Base-by-base conservation (phyloP, 2,888 invertebrate species). In the Melanargia galathea region DNA sequence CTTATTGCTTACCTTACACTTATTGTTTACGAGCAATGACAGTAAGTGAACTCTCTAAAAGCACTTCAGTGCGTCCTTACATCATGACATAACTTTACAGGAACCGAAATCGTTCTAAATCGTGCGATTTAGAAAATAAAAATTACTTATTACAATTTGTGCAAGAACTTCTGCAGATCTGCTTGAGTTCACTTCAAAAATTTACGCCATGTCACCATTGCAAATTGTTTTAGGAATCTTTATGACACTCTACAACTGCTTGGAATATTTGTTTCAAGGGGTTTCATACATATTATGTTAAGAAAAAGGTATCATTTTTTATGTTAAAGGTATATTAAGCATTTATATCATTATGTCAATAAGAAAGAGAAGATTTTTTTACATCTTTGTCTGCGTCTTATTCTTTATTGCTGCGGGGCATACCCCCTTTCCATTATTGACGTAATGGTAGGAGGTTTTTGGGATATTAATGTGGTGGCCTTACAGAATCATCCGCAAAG, bases 41-140 rank as follows among this genome's bases (percentile, higher is more conserved):
- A 46, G 38, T 18, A 38, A 52, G 75, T 74, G 72, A 70, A 67
- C 81, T 82, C 84, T 84, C 82, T 79, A 84, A 81, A 81, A 57
- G 70, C 81, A 83, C 82, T 83, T 69, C 65, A 75, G 75, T 75
- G 73, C 79, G 78, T 82, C 81, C 80, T 75, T 79, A 78, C 75
- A 76, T 70, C 71, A 73, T 86, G 82, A 86, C 79, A 82, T 86
- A 87, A 86, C 77, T 74, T 48, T 20, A n/a, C n/a, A 68, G 67
- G 66, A 70, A 70, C 62, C n/a, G 20, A 58, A 58, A 43, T 30
- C n/a, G n/a, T 49, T 20, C 26, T 58, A 33, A 22, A 48, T 48
- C 49, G 18, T 60, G 33, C 54, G 35, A 38, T 40, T 51, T 46
- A 55, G 60, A 60, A 59, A 59, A 54, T 30, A 59, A 57, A 57